A percentile compares a stretch with the other conserved stretches of the same genome.
Conservation (phyloP, 2,113 vertebrate genomes). For the Emydocephalus ijimae region DNA sequence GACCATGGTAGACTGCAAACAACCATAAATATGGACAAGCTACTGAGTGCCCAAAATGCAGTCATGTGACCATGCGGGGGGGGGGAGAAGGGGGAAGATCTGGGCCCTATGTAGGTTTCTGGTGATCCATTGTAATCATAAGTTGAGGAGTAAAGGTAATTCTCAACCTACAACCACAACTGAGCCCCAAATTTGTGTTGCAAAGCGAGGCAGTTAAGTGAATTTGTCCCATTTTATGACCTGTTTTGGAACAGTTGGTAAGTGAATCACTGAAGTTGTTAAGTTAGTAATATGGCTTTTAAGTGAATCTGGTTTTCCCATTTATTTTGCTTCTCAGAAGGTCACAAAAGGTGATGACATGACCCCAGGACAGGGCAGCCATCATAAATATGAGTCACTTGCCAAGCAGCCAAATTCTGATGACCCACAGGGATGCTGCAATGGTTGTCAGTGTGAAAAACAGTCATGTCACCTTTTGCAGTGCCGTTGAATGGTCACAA, state of each 20-base stretch:
- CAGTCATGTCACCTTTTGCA: neutral
- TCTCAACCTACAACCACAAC: neutral
- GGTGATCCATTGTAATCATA: neutral
- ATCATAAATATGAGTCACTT: neutral
- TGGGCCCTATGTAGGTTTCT: neutral
- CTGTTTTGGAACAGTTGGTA: neutral
- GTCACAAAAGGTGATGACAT: neutral
- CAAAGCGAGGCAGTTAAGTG: neutral
- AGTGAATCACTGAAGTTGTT: neutral
- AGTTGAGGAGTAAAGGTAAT: neutral
- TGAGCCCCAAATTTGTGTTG: neutral
- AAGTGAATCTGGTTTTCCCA: neutral
- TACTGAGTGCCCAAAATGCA: neutral
- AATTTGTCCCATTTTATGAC: neutral
- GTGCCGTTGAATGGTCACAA: neutral
- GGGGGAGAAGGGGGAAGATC: neutral
- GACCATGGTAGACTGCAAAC: neutral
- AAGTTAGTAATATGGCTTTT: neutral
- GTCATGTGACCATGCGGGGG: neutral
- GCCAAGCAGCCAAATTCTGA: neutral
- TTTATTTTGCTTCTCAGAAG: neutral
- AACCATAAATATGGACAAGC: neutral
- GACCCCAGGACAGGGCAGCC: neutral
- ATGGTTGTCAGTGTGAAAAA: neutral
- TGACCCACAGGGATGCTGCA: neutral